A percentile compares a stretch with the other conserved stretches of the same genome.
Conservation (phyloP, 2,888 invertebrate genomes). For the Synanthedon tipuliformis region DNA sequence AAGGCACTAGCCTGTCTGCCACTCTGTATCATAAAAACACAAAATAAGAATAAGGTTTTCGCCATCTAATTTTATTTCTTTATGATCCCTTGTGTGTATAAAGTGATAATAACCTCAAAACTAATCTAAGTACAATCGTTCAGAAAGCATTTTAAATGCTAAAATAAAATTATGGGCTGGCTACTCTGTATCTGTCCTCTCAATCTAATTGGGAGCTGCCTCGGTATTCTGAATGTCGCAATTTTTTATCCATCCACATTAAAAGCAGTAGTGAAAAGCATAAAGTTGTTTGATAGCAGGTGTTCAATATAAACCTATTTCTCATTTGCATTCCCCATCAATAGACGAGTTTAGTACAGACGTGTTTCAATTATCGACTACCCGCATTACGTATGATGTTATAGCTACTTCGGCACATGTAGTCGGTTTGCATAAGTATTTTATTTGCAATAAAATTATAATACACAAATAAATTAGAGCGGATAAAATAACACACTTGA, state of each 20-base stretch:
- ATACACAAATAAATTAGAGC: not conserved
- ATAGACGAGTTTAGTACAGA: slow-evolving; percentile 1
- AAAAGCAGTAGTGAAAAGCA: slow-evolving; percentile 15
- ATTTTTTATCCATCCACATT: slow-evolving; percentile 20
- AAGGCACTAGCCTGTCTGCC: no score
- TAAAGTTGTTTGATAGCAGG: slow-evolving; percentile 22
- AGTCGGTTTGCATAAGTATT: not conserved
- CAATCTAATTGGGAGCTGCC: no score
- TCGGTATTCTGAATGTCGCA: slow-evolving; percentile 1
- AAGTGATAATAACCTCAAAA: no score
- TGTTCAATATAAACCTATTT: slow-evolving; percentile 8
- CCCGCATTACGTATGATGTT: not conserved
- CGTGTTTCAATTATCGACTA: not conserved
- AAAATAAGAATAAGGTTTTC: no score
- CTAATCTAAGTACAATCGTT: no score
- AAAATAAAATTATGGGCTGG: no score
- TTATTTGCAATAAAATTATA: not conserved
- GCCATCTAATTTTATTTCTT: no score
- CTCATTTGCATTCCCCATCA: slow-evolving; percentile 2
- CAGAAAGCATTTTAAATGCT: no score
- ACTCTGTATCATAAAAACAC: no score
- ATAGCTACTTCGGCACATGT: not conserved
- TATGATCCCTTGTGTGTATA: no score
- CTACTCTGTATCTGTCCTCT: no score
- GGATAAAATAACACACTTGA: not conserved